phyloP scores from a whole-genome alignment of 2,888 invertebrate species.

The Punctoribates punctum region DNA sequence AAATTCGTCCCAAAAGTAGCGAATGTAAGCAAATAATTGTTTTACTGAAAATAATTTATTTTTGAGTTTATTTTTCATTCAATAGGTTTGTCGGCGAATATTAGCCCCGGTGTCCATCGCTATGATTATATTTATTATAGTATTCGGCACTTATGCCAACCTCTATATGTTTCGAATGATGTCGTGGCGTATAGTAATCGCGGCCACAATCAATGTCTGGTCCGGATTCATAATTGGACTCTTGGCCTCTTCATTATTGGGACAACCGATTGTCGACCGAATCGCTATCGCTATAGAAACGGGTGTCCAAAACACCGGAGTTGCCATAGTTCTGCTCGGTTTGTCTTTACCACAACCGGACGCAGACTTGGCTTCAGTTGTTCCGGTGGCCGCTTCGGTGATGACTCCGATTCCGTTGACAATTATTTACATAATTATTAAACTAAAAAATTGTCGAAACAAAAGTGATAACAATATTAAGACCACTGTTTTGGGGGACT shows the following conservation, averaged over 20 bases:
- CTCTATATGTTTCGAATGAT: constrained; percentile 81
- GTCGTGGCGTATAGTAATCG: constrained; percentile 72
- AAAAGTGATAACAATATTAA: not conserved
- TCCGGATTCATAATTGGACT: constrained; percentile 72
- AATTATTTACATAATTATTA: constrained; percentile 43
- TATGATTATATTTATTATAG: constrained; percentile 70
- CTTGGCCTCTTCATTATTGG: constrained; percentile 60
- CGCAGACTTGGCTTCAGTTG: constrained; percentile 57
- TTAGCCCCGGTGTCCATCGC: constrained; percentile 77
- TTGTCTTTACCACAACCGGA: constrained; percentile 77
- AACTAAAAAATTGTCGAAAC: constrained; percentile 35
- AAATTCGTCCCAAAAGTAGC: constrained; percentile 45
- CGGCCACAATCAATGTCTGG: constrained; percentile 77
- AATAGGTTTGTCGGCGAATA: constrained; percentile 66
- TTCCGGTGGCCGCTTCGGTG: constrained; percentile 83
- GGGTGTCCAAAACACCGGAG: constrained; percentile 68
- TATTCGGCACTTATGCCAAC: constrained; percentile 84
- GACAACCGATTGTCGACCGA: constrained; percentile 65
- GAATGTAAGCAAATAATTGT: constrained; percentile 50
- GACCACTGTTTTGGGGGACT: not conserved
- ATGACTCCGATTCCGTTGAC: constrained; percentile 85
- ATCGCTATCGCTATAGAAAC: constrained; percentile 86
- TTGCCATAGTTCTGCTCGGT: constrained; percentile 79
- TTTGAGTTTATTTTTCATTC: constrained; percentile 19
- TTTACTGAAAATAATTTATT: constrained; percentile 43